Base-by-base conservation (phyloP, 2,113 vertebrate species). In the Suricata suricatta region DNA sequence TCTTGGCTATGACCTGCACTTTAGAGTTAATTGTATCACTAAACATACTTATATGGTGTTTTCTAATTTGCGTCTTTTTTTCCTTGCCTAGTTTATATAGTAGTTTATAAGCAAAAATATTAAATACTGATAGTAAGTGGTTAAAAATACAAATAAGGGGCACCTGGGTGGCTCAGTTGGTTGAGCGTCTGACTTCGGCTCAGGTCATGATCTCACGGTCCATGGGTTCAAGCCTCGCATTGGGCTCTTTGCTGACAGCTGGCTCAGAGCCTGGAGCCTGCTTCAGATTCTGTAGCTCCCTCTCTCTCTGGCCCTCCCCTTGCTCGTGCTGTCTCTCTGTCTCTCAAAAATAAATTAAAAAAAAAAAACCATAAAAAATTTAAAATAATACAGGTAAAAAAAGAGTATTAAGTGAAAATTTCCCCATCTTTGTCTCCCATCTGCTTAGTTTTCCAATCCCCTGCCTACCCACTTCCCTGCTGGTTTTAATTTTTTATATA, bases 321-420 rank as follows among this genome's bases (percentile, higher is more conserved):
- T 41, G 41, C 41, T 41, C 41, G 5, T 41, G 41, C 41, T 41
- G 41, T 41, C 41, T 41, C 41, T 41, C 41, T 41, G 41, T 41
- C 41, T 41, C 41, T 41, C 41, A 41, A 41, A 41, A 41, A 41
- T 41, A 41, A 41, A 41, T 41, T 41, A 5, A 5, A 41, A 41
- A 41, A 41, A 41, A 41, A 41, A 41, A 41, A 41, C 3, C 41
- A 41, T 41, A 41, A 41, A 41, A 41, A 41, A 41, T 41, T 41
- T 41, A 41, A 41, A 41, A 4, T 41, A 64, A 76, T 85, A 63
- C 74, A 90, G 93, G 23, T 64, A 63, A 74, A 74, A 74, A 68
- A 94, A 82, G 41, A 60, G 44, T 94, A 96, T 54, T 83, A 68
- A 83, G 44, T 92, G 38, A 82, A 95, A 74, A 33, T 87, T 92